phyloP scores from a whole-genome alignment of 2,113 vertebrate genomes.

The Felis catus region DNA sequence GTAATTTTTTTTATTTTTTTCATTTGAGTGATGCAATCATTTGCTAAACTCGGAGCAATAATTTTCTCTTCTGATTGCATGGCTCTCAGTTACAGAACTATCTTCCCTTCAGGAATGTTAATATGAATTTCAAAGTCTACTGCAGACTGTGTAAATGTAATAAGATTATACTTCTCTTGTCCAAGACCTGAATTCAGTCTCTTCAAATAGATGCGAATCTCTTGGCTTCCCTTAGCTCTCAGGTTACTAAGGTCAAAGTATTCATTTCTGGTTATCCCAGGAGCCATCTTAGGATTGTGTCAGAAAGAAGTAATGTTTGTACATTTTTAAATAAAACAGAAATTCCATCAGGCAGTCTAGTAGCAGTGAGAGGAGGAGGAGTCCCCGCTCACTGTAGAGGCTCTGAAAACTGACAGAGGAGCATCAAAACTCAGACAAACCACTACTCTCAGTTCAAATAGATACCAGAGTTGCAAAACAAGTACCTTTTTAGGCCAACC shows the following conservation, averaged over 20 bases:
- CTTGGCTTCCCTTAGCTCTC: neutral
- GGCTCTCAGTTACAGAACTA: neutral
- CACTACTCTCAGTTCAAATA: neutral
- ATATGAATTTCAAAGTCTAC: conserved; percentile 64
- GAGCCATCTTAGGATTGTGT: neutral
- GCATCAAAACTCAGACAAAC: neutral
- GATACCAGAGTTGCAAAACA: neutral
- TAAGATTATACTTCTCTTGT: conserved; percentile 47
- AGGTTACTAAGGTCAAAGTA: neutral
- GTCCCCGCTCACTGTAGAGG: neutral
- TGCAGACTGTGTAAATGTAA: conserved; percentile 41
- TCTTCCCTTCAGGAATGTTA: conserved; percentile 22
- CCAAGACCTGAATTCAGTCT: neutral
- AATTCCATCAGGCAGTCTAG: neutral
- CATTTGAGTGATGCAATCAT: neutral
- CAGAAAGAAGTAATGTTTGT: neutral
- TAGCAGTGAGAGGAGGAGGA: neutral
- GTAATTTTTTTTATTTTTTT: neutral
- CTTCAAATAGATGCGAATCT: conserved; percentile 21
- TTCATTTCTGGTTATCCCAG: conserved; percentile 4
- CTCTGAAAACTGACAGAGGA: neutral
- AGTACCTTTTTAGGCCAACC: neutral
- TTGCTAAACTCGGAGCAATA: conserved; percentile 24
- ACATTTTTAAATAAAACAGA: neutral
- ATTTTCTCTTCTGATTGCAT: conserved; percentile 38